Percentiles rank a stretch among this genome's conserved stretches.
Evolutionary conservation across 2,797 vertebrate genomes (phyloP).

Genomic region (Etheostoma perlongum): DNA sequence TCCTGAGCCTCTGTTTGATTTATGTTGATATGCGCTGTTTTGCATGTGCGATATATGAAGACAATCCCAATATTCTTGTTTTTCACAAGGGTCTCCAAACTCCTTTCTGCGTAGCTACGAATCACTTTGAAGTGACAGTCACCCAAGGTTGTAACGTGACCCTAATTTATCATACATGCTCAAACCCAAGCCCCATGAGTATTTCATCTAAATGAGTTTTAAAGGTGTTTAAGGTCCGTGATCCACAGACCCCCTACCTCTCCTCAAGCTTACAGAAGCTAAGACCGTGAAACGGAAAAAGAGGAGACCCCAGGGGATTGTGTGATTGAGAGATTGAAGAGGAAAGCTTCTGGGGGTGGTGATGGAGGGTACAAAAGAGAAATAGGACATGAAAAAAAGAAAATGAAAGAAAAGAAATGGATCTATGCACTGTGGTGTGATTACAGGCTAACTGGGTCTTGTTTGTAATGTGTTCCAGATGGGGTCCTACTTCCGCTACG

Average conservation of each 20-base stretch:
- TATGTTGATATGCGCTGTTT: slow-evolving; percentile 41
- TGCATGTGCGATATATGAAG: slow-evolving; percentile 19
- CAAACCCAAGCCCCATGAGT: slow-evolving; percentile 42
- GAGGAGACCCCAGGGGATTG: slow-evolving; percentile 56
- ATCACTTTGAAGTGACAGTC: slow-evolving; percentile 54
- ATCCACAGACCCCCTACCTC: slow-evolving; percentile 38
- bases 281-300: slow-evolving; percentile 56
- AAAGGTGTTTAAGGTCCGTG: slow-evolving; percentile 32
- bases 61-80: slow-evolving; percentile 20
- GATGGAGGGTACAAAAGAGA: slow-evolving; percentile 41
- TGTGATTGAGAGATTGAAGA: slow-evolving; percentile 65
- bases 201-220: slow-evolving; percentile 27
- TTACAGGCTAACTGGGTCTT: slow-evolving; percentile 73
- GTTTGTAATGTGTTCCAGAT: slow-evolving; percentile 87
- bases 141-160: slow-evolving; percentile 37
- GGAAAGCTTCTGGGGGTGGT: slow-evolving; percentile 51
- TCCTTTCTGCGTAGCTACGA: slow-evolving; percentile 31
- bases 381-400: slow-evolving; percentile 27
- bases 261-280: slow-evolving; percentile 51
- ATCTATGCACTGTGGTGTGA: slow-evolving; percentile 61
- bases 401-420: slow-evolving; percentile 65
- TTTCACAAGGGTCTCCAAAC: slow-evolving; percentile 40
- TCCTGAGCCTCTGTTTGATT: slow-evolving; percentile 38
- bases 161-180: slow-evolving; percentile 59
- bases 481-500: slow-evolving; percentile 93